Percentiles rank a stretch among this genome's conserved stretches.
These are phyloP conservation scores for Cichlasoma orientale DNA, from an alignment of 2,797 vertebrate genomes.

Conservation along the genomic window DNA sequence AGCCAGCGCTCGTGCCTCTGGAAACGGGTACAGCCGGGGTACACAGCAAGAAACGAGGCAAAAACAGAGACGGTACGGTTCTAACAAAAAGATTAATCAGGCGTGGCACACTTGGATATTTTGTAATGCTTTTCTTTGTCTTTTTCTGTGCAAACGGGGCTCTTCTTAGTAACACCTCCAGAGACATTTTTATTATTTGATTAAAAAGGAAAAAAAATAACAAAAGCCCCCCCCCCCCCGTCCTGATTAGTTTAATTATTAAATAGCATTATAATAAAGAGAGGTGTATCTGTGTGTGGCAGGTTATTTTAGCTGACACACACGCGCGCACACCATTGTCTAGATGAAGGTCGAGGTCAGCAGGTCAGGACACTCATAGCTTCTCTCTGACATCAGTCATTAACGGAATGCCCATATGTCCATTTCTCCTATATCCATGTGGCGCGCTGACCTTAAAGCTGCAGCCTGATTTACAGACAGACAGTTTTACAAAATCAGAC, in stretches of 20 bases:
- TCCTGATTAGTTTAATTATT: neutral
- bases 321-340: neutral
- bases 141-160: neutral
- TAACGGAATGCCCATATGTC: accelerated
- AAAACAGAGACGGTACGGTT: no score
- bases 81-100: no score
- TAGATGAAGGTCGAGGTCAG: slow-evolving; percentile 7
- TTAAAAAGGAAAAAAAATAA: no score
- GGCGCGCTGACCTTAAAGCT: neutral
- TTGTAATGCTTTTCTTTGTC: accelerated
- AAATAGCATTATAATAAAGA: neutral
- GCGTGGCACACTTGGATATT: no score
- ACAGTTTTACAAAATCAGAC: neutral
- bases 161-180: no score
- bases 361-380: neutral
- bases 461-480: neutral
- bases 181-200: no score
- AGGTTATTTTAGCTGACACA: slow-evolving; percentile 10
- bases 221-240: no score
- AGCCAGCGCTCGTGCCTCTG: no score
- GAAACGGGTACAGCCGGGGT: no score
- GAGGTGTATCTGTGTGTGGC: no score
- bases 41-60: no score
- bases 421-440: neutral
- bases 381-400: neutral